Evolutionary conservation across 2,888 invertebrate species (phyloP), one percentile per base, ranked within the genome.

Genomic region (Ctena decussata): DNA sequence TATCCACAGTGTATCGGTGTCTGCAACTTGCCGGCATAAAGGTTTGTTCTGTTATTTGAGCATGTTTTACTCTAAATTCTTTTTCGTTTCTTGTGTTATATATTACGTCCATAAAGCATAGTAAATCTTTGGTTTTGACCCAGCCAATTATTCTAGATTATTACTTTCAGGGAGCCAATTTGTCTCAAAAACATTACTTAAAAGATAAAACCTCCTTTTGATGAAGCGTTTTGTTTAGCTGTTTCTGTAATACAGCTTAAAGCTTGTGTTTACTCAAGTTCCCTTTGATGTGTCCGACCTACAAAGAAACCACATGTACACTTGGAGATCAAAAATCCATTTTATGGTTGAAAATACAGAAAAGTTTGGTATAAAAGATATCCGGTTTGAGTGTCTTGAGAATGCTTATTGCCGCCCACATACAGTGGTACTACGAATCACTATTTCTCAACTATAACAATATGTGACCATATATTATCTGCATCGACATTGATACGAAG

Each of bases 251-350:
- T 85, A 82, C 84, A 81, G 57, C 60, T 77, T 70, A 84, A 87
- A 87, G 85, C 80, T 84, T 71, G 75, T 87, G 87, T 87, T 87
- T 87, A 87, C 87, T 80, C 72, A 78, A 46, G 37, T 15, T 24
- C 21, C 71, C 84, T 87, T 87, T 87, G 87, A 87, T 71, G 87
- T 87, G 49, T 57, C 57, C 46, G 69, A 35, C 80, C 77, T 80
- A 78, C 77, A 87, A 80, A 85, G 82, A 80, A 82, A 81, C 73
- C 41, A 70, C 76, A 76, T 82, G 78, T 87, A 87, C 72, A 87
- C 87, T 85, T 35, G n/a, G 80, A 87, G 87, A 87, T 87, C 87
- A 87, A 87, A 87, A 87, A 87, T 87, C 82, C 84, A 87, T 21
- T 49, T 11, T 49, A 21, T 49, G 49, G 49, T 49, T 49, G 49